These are phyloP conservation scores for Leptopterna dolabrata DNA, from an alignment of 2,888 invertebrate species.

Conservation along the genomic window DNA sequence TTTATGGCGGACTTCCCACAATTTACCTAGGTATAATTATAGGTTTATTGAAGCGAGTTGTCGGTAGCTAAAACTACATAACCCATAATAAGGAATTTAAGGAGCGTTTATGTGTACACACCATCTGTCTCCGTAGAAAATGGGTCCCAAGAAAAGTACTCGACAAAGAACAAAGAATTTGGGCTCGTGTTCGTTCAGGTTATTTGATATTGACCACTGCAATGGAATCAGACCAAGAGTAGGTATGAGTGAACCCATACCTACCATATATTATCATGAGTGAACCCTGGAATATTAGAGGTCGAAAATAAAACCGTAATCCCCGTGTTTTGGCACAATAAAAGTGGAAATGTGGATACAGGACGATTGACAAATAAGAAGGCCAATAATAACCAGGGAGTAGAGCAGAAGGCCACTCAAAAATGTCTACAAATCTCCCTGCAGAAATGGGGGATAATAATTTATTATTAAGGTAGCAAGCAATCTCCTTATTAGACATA, in stretches of 20 bases:
- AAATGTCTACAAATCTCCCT: too few species aligned
- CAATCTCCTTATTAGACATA: too few species aligned
- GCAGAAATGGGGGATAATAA: too few species aligned
- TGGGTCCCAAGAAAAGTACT: background rate
- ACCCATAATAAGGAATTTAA: too few species aligned
- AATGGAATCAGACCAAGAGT: background rate
- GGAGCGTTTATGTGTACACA: too few species aligned
- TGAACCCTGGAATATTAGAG: background rate
- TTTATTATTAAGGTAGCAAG: too few species aligned
- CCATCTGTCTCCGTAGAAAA: background rate
- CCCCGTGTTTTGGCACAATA: too few species aligned
- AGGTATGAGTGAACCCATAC: background rate
- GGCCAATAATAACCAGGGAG: background rate
- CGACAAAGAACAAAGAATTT: background rate
- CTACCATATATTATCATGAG: too few species aligned
- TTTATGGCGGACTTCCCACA: too few species aligned
- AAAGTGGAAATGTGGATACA: background rate
- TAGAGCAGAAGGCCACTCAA: background rate
- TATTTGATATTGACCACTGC: background rate
- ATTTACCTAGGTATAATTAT: too few species aligned
- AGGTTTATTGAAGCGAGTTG: too few species aligned
- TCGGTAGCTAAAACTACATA: too few species aligned
- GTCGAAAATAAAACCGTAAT: background rate
- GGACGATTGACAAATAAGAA: background rate
- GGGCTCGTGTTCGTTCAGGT: background rate